Evolutionary conservation across 2,113 vertebrate species (phyloP).

Genomic region (Hippopotamus amphibius): DNA sequence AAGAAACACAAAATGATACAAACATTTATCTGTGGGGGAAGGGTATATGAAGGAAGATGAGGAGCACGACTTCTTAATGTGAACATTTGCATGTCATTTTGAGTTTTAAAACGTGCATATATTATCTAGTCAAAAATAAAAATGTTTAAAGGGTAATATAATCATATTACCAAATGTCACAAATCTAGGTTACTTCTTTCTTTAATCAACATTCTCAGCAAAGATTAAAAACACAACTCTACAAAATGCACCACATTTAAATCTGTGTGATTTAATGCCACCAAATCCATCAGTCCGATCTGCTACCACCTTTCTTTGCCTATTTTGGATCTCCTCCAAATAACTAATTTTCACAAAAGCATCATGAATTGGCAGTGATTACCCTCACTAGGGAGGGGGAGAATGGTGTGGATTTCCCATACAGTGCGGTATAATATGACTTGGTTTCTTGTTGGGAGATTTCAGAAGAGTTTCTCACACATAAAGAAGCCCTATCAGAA

Average conservation of each 20-base stretch:
- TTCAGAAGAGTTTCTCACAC: conserved; percentile 32
- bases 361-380: not conserved
- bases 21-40: not conserved
- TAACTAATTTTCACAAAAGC: conserved; percentile 26
- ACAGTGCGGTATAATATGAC: not conserved
- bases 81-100: not conserved
- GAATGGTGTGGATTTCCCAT: conserved; percentile 59
- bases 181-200: not conserved
- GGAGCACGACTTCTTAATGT: not conserved
- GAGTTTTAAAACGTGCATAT: not conserved
- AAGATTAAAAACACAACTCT: not conserved
- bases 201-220: conserved; percentile 34
- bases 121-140: conserved; percentile 10
- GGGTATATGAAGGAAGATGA: not conserved
- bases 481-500: conserved; percentile 20
- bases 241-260: not conserved
- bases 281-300: not conserved
- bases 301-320: not conserved
- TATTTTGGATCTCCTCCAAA: conserved; percentile 33
- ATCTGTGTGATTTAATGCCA: not conserved
- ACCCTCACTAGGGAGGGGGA: conserved; percentile 11
- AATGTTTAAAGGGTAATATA: not conserved
- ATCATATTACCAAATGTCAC: not conserved
- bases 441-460: conserved; percentile 20
- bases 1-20: not conserved